A percentile compares a stretch with the other conserved stretches of the same genome.
Evolutionary conservation across 35 echinoderm and acorn worm genomes (phyloP).

Genomic region (Lytechinus pictus): DNA sequence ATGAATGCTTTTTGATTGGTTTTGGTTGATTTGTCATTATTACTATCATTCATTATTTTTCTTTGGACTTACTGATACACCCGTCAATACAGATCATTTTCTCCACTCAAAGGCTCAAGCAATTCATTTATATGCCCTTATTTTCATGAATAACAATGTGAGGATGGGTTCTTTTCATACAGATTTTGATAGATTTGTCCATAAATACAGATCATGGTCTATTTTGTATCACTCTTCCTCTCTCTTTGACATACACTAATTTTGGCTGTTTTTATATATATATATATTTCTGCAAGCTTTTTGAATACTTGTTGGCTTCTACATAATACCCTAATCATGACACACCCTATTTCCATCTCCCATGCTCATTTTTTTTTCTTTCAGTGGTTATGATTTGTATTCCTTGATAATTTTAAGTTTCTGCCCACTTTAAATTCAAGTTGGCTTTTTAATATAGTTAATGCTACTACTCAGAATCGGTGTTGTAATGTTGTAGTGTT

Average conservation of each 20-base stretch:
- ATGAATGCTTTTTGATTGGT: not conserved
- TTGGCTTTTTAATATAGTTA: not conserved
- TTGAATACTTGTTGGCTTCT: not conserved
- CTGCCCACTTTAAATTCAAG: not conserved
- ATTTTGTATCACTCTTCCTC: not conserved
- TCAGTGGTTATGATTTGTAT: not conserved
- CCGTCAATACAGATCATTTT: not conserved
- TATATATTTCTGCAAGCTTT: not conserved
- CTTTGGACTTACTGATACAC: not conserved
- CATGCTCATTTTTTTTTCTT: not conserved
- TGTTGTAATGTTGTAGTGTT: no score
- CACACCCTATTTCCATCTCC: not conserved
- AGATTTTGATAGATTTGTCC: no score
- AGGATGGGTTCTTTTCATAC: not conserved
- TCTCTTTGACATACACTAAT: not conserved
- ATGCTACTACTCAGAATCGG: no score
- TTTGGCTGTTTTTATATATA: not conserved
- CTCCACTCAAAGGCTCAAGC: not conserved
- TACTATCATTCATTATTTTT: not conserved
- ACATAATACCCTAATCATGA: not conserved
- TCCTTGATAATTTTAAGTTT: not conserved
- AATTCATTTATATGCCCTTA: not conserved
- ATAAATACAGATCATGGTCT: not conserved
- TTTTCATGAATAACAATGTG: not conserved
- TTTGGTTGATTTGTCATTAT: not conserved